A percentile compares a stretch with the other conserved stretches of the same genome.
phyloP scores from a whole-genome alignment of 1,140 invertebrate species.

The Myzus persicae region DNA sequence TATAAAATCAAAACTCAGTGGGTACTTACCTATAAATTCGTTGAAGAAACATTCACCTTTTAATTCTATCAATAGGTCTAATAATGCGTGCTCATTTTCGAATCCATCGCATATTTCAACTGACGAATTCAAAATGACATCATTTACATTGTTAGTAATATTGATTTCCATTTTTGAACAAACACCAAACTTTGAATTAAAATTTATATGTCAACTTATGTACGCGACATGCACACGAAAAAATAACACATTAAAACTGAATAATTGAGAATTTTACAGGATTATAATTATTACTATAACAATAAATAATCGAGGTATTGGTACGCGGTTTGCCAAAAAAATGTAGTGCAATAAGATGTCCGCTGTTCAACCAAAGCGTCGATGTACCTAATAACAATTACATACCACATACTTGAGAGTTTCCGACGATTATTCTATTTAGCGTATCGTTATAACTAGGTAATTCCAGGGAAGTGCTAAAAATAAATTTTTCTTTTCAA shows the following conservation, averaged over 20 bases:
- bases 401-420: too few relatives aligned
- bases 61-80: background rate
- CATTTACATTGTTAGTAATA: background rate
- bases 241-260: background rate
- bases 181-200: background rate
- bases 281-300: background rate
- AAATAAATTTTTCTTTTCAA: too few relatives aligned
- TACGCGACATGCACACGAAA: background rate
- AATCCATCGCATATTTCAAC: background rate
- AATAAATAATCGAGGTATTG: background rate
- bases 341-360: background rate
- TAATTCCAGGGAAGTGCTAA: too few relatives aligned
- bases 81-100: background rate
- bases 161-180: background rate
- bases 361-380: background rate
- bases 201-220: background rate
- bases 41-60: slow-evolving; percentile 2
- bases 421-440: too few relatives aligned
- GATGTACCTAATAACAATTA: background rate
- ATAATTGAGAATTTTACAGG: background rate
- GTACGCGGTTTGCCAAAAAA: too few relatives aligned
- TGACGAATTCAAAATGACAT: background rate
- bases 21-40: slow-evolving; percentile 15
- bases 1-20: too few relatives aligned
- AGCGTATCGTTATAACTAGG: too few relatives aligned